Evolutionary conservation across 2,113 vertebrate genomes (phyloP).

Genomic region (Cebidichthys violaceus): DNA sequence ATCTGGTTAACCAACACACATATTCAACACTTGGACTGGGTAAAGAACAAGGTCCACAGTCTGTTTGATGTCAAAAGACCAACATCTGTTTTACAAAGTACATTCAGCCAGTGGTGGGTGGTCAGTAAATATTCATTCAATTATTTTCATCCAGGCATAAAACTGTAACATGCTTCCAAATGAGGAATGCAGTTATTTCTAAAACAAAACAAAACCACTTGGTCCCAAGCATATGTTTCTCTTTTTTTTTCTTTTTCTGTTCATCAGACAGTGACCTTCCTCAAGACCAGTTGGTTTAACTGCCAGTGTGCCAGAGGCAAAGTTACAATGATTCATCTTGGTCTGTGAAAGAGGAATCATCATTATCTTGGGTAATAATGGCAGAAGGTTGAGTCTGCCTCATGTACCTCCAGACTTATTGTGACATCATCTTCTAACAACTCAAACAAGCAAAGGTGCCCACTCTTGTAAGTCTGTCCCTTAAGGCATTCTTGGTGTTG

Average conservation of each 20-base stretch:
- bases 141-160: not conserved
- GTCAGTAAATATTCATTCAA: not conserved
- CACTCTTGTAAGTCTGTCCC: not conserved
- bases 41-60: not conserved
- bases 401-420: not conserved
- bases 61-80: not conserved
- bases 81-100: constrained; percentile 1
- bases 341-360: not conserved
- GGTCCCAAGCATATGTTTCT: not conserved
- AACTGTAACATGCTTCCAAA: constrained; percentile 8
- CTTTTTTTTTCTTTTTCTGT: not conserved
- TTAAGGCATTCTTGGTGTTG: not conserved
- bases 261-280: not conserved
- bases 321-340: not conserved
- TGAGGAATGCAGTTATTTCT: not conserved
- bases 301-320: not conserved
- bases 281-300: constrained; percentile 3
- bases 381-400: not conserved
- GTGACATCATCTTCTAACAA: not conserved
- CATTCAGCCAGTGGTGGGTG: constrained; percentile 6
- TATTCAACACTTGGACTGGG: not conserved
- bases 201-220: not conserved
- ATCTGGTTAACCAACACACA: not conserved
- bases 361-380: not conserved
- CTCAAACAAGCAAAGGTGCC: not conserved